Evolutionary conservation across 2,888 invertebrate genomes (phyloP).

Genomic region (Phragmatobia fuliginosa): DNA sequence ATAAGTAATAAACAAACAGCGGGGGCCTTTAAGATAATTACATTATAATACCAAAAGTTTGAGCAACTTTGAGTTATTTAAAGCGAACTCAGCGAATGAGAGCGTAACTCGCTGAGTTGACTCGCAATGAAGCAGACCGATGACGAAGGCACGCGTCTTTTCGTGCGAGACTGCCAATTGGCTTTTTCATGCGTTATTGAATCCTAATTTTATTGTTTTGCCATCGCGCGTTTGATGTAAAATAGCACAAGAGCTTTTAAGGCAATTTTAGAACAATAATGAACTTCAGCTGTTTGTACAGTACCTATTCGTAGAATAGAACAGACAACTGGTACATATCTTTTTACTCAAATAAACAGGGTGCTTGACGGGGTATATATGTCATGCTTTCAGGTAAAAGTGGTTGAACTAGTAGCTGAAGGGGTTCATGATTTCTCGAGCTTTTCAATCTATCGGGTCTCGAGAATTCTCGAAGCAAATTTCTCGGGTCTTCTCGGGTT

Average conservation of each 20-base stretch:
- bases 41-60: neutral
- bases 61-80: neutral
- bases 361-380: neutral
- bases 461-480: no score
- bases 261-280: neutral
- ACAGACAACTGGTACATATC: neutral
- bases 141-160: neutral
- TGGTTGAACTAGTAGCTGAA: no score
- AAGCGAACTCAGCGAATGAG: slow-evolving; percentile 14
- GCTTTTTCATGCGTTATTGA: neutral
- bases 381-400: no score
- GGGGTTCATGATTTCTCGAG: no score
- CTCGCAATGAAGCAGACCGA: slow-evolving; percentile 9
- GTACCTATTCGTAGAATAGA: neutral
- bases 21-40: neutral
- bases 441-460: no score
- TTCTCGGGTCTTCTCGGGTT: no score
- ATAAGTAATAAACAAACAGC: neutral
- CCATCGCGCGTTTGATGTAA: neutral
- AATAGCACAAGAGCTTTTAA: neutral
- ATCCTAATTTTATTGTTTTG: neutral
- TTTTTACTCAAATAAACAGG: neutral
- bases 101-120: slow-evolving; percentile 12
- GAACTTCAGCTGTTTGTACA: neutral
- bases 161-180: neutral